These are phyloP conservation scores for Eucidaris tribuloides DNA, from an alignment of 35 echinoderm and acorn worm genomes.

Conservation along the genomic window DNA sequence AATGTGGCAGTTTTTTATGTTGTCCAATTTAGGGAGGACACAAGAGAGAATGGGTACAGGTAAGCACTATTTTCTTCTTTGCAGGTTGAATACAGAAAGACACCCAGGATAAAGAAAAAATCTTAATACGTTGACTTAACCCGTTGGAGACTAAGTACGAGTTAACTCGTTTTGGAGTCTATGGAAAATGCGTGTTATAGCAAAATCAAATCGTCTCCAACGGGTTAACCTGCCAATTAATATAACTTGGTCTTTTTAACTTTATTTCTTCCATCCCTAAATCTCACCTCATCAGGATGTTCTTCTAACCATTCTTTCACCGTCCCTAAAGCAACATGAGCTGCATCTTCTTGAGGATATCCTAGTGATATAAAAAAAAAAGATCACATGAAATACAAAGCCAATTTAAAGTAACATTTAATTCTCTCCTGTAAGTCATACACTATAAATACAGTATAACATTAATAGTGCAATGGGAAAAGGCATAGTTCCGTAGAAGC, in stretches of 20 bases:
- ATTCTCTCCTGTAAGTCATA: background rate
- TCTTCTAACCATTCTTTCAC: slow-evolving; percentile 64
- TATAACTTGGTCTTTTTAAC: background rate
- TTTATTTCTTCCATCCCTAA: background rate
- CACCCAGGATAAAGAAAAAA: background rate
- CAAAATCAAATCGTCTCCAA: too few species aligned
- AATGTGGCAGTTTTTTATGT: too few species aligned
- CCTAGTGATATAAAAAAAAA: slow-evolving; percentile 33
- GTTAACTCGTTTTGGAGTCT: background rate
- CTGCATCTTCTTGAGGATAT: slow-evolving; percentile 82
- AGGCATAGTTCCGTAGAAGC: background rate
- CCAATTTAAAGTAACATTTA: background rate
- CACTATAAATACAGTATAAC: background rate
- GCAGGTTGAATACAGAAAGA: too few species aligned
- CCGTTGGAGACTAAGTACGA: background rate
- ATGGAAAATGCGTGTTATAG: too few species aligned
- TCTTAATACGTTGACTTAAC: background rate
- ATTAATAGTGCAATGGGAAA: background rate
- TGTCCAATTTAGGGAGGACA: too few species aligned
- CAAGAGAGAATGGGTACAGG: too few species aligned
- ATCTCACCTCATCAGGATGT: slow-evolving; percentile 53
- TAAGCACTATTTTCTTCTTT: too few species aligned
- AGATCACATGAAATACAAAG: background rate
- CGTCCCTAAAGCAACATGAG: slow-evolving; percentile 51
- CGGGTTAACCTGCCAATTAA: too few species aligned